Evolutionary conservation across 2,888 invertebrate species (phyloP).

Genomic region (Oxyscelio sp.): DNA sequence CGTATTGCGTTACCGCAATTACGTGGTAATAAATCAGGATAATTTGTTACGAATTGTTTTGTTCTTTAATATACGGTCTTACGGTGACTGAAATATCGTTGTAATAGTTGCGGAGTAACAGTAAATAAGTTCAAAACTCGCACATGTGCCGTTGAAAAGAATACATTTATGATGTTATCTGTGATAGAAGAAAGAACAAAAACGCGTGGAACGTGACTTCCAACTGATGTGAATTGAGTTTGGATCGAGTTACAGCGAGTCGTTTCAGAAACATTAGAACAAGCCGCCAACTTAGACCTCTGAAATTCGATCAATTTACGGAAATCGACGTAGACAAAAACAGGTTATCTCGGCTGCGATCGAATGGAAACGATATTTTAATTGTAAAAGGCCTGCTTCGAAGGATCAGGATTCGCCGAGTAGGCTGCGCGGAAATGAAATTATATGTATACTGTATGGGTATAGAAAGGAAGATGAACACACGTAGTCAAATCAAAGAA

Average conservation of each 20-base stretch:
- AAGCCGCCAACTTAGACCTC: conserved; percentile 12
- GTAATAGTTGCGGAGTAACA: no score
- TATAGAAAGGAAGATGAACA: not conserved
- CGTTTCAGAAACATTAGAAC: conserved; percentile 29
- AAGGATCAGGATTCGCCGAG: not conserved
- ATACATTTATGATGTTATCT: no score
- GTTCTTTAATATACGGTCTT: no score
- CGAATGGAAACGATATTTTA: not conserved
- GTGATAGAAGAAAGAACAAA: no score
- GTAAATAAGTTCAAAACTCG: no score
- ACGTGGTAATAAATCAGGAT: no score
- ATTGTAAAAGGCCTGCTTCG: not conserved
- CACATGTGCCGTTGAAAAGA: no score
- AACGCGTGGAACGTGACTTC: no score
- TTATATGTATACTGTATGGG: not conserved
- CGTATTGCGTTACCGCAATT: no score
- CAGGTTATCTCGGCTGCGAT: not conserved
- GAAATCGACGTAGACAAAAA: not conserved
- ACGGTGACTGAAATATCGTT: no score
- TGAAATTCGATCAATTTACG: conserved; percentile 39
- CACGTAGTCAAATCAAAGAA: no score
- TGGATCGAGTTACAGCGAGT: conserved; percentile 30
- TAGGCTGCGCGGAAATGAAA: not conserved
- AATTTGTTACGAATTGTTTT: no score
- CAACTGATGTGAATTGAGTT: conserved; percentile 21